These are phyloP conservation scores for Apodemus sylvaticus DNA, from an alignment of 2,113 vertebrate species.

Conservation along the genomic window DNA sequence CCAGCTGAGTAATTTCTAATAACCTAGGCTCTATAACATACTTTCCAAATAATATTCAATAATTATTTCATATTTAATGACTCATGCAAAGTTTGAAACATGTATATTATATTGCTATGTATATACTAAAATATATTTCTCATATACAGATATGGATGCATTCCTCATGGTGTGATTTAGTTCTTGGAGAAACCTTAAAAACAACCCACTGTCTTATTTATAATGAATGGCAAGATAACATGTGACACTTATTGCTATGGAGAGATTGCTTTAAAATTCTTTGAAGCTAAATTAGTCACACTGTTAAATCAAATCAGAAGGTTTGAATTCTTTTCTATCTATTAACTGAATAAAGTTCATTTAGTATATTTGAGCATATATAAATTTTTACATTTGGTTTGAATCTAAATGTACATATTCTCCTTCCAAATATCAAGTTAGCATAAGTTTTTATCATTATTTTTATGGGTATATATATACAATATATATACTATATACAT, in stretches of 20 bases:
- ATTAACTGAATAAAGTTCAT: not conserved
- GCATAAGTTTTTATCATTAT: not conserved
- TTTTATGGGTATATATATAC: not conserved
- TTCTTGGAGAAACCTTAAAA: slow-evolving; percentile 12
- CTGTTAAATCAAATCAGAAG: not conserved
- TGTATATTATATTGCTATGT: not conserved
- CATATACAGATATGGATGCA: not conserved
- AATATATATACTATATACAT: too few species aligned
- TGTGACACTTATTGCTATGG: not conserved
- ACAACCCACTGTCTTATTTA: not conserved
- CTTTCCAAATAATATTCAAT: not conserved
- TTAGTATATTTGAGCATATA: not conserved
- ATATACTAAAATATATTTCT: not conserved
- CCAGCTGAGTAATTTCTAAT: not conserved
- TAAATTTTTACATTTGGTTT: not conserved
- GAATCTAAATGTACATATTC: not conserved
- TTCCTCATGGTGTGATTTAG: not conserved
- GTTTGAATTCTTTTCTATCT: not conserved
- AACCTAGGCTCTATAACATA: not conserved
- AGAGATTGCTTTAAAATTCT: not conserved
- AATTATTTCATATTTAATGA: not conserved
- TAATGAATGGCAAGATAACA: not conserved
- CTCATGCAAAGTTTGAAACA: not conserved
- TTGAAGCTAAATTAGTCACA: not conserved
- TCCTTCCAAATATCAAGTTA: not conserved